Base-by-base conservation (phyloP, 1,140 invertebrate species). In the Reticulitermes speratus region DNA sequence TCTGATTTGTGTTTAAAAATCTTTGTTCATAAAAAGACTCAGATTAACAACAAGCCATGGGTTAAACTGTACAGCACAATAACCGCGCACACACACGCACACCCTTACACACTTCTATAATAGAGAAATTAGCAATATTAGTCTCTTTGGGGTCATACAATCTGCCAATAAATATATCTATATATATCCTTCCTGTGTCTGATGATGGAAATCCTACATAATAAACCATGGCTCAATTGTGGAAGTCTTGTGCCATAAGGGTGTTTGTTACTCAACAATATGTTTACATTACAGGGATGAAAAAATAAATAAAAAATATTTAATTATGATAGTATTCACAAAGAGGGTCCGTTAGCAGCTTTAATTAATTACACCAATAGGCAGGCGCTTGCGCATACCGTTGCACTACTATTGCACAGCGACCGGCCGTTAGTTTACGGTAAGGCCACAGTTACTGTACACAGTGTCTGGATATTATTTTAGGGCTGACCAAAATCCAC, bases 241-340 rank as follows among this genome's bases (percentile, higher is more conserved):
- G n/a, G 65, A 75, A 30, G 14, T 30, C 65, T 75, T 6, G n/a
- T 30, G n/a, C 2, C 59, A 65, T n/a, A 23, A 65, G 59, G 25
- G 12, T n/a, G 21, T 25, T 21, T 30, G 6, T 30, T n/a, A 75
- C 55, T 59, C 55, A 23, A 59, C 11, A 55, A 30, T 25, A 75
- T 5, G 25, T n/a, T 30, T 30, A 30, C 65, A 75, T 75, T 75
- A 75, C 14, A 30, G 65, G n/a, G 65, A 75, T 30, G 65, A 75
- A 75, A 75, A 75, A 75, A 75, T 75, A 75, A 75, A 75, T 75
- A 75, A 30, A 75, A 75, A 75, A 75, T 75, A 75, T 75, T 75
- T 75, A 75, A 75, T 75, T 75, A 30, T 14, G n/a, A 16, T 16
- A 75, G n/a, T 75, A 75, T 75, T 75, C 65, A 75, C 65, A 75